A percentile compares a stretch with the other conserved stretches of the same genome.
Conservation (phyloP, 2,888 invertebrate species). For the Chloromyia formosa region DNA sequence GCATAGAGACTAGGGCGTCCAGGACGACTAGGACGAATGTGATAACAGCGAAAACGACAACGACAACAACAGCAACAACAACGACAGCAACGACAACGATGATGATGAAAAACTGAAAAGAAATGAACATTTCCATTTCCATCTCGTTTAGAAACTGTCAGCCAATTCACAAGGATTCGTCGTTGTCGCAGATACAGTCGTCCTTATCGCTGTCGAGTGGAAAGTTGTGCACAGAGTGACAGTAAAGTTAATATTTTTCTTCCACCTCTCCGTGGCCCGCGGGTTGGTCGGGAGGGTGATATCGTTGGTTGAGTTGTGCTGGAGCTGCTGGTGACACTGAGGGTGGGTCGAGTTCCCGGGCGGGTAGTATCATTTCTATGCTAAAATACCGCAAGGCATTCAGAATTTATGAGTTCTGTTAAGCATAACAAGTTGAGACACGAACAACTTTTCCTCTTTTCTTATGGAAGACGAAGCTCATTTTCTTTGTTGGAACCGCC, state of each 20-base stretch:
- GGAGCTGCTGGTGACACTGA: too few relatives aligned
- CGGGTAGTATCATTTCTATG: constrained; percentile 38
- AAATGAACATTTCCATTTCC: constrained; percentile 43
- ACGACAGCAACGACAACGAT: constrained; percentile 25
- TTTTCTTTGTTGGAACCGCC: constrained; percentile 27
- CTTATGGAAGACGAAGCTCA: constrained; percentile 38
- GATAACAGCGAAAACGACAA: too few relatives aligned
- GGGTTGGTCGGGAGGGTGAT: background rate
- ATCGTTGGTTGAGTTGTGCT: background rate
- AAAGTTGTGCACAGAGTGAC: constrained; percentile 43
- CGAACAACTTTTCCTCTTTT: constrained; percentile 43
- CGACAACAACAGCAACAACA: too few relatives aligned
- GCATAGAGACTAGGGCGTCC: too few relatives aligned
- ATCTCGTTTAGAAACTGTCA: constrained; percentile 44
- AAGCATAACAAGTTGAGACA: constrained; percentile 43
- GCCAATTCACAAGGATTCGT: constrained; percentile 43
- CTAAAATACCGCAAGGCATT: constrained; percentile 44
- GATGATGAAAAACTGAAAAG: constrained; percentile 42
- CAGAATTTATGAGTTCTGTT: constrained; percentile 44
- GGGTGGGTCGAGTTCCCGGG: background rate
- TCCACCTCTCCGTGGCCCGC: constrained; percentile 27
- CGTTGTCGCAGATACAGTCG: constrained; percentile 12
- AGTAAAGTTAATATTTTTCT: constrained; percentile 44
- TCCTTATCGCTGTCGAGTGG: constrained; percentile 28
- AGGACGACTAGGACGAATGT: too few relatives aligned